Percentiles rank a stretch among this genome's conserved stretches.
These are phyloP conservation scores for Poeciliopsis gracilis DNA, from an alignment of 2,797 vertebrate genomes.

Conservation along the genomic window DNA sequence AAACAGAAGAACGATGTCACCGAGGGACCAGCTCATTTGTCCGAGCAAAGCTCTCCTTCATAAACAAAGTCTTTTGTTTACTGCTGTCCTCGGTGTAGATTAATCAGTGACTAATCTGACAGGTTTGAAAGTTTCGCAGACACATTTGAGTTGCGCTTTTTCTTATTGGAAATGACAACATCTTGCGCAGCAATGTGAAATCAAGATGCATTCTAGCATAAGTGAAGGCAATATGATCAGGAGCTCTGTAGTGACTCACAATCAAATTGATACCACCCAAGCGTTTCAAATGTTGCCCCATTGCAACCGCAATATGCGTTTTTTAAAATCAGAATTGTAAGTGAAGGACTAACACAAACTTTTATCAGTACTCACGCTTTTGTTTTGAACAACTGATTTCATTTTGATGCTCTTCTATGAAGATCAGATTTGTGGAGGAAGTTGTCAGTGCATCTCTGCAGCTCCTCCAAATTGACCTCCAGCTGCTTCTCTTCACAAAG, in stretches of 20 bases:
- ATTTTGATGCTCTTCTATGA: not conserved
- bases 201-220: not conserved
- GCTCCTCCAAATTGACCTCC: not conserved
- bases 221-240: not conserved
- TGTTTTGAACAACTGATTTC: not conserved
- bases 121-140: slow-evolving; percentile 25
- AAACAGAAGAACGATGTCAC: slow-evolving; percentile 23
- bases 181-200: slow-evolving; percentile 22
- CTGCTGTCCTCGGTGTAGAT: slow-evolving; percentile 20
- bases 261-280: not conserved
- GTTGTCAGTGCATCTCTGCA: not conserved
- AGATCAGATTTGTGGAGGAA: not conserved
- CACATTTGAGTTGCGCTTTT: slow-evolving; percentile 18
- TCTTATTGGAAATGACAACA: slow-evolving; percentile 33
- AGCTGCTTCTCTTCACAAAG: not conserved
- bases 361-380: not conserved
- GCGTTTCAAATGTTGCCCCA: not conserved
- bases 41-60: slow-evolving; percentile 35
- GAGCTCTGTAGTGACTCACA: not conserved
- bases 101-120: slow-evolving; percentile 37
- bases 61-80: slow-evolving; percentile 50
- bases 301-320: not conserved
- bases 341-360: not conserved
- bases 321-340: not conserved
- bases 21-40: slow-evolving; percentile 22